A percentile compares a stretch with the other conserved stretches of the same genome.
Evolutionary conservation across 1,140 invertebrate species (phyloP).

Genomic region (Holotrichia oblita): DNA sequence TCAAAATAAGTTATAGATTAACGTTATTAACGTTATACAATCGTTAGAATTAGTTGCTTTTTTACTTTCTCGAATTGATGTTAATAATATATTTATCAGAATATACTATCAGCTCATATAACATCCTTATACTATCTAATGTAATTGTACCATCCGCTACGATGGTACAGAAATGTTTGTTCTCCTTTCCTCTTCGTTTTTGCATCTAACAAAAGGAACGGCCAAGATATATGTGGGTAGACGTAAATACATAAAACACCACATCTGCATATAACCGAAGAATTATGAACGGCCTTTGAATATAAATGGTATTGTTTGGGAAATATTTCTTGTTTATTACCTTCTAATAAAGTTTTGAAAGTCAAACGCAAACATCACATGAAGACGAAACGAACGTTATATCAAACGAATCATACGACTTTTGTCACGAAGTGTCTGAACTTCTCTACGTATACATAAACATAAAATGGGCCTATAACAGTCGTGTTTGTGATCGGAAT

Average conservation of each 20-base stretch:
- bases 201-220: neutral
- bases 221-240: slow-evolving; percentile 19
- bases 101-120: neutral
- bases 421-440: slow-evolving; percentile 26
- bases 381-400: slow-evolving; percentile 15
- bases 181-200: neutral
- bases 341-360: slow-evolving; percentile 36
- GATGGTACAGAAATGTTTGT: neutral
- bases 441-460: neutral
- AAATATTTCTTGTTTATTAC: slow-evolving; percentile 23
- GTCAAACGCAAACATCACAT: slow-evolving; percentile 20
- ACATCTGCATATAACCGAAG: slow-evolving; percentile 26
- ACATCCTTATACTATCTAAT: neutral
- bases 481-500: neutral
- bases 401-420: slow-evolving; percentile 14
- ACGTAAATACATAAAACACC: slow-evolving; percentile 30
- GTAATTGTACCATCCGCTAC: neutral
- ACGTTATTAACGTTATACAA: too few species aligned
- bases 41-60: too few species aligned
- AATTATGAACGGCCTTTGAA: slow-evolving; percentile 27
- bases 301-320: slow-evolving; percentile 36
- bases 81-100: too few species aligned
- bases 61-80: too few species aligned
- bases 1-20: too few species aligned
- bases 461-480: slow-evolving; percentile 30